phyloP scores from a whole-genome alignment of 2,888 invertebrate species.

The Hartigia nigra region DNA sequence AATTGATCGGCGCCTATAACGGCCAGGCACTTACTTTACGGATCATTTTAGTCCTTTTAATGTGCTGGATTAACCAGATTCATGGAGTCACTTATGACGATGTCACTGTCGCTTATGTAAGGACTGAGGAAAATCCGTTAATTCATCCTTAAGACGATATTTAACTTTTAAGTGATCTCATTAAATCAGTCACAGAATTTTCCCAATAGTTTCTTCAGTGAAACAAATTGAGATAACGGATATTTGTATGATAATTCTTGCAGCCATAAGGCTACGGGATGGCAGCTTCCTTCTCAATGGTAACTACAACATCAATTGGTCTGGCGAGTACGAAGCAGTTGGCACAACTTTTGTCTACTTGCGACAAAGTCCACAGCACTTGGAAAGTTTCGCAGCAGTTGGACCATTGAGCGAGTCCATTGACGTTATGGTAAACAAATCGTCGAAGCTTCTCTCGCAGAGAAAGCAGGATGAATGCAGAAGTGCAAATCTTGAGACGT shows the following conservation, averaged over 20 bases:
- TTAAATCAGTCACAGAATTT: background rate
- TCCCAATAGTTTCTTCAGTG: background rate
- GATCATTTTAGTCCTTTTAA: background rate
- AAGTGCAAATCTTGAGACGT: background rate
- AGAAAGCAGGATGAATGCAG: background rate
- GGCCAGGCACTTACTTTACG: background rate
- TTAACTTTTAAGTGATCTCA: no score
- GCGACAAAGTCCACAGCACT: slow-evolving; percentile 72
- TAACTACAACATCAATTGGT: slow-evolving; percentile 78
- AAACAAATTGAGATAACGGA: background rate
- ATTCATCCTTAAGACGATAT: background rate
- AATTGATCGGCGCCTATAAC: background rate
- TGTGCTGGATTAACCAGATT: background rate
- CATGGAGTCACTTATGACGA: background rate
- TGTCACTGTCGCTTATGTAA: background rate
- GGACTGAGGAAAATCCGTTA: background rate
- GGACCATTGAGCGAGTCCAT: slow-evolving; percentile 83
- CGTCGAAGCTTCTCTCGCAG: background rate
- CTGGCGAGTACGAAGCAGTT: slow-evolving; percentile 80
- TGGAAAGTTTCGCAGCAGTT: slow-evolving; percentile 79
- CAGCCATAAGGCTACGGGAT: slow-evolving; percentile 81
- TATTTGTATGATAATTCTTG: slow-evolving; percentile 29
- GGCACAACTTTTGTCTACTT: slow-evolving; percentile 85
- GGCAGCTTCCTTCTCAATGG: slow-evolving; percentile 86
- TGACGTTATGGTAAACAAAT: slow-evolving; percentile 79